Conservation (phyloP, 2,797 vertebrate genomes). For the Tangara arthus region DNA sequence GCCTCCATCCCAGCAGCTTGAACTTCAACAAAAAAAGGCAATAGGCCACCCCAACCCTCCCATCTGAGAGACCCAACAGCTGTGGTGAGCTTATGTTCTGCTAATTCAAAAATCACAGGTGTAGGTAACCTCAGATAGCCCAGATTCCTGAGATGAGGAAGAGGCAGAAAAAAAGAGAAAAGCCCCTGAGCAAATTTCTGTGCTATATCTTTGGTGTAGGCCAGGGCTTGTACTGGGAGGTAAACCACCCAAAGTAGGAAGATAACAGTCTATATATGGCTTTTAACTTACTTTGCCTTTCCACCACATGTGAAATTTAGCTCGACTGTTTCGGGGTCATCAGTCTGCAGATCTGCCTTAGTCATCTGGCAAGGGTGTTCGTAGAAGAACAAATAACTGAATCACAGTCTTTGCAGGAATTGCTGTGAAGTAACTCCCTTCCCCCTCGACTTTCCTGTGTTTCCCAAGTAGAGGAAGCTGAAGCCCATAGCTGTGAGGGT, state of each 20-base stretch:
- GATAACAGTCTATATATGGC: neutral
- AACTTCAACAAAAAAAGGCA: neutral
- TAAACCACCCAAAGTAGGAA: neutral
- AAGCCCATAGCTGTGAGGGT: fast-evolving
- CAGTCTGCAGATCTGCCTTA: slow-evolving; percentile 5
- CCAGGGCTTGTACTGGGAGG: neutral
- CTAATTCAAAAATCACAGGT: neutral
- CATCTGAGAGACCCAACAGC: neutral
- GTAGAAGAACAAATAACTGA: slow-evolving; percentile 12
- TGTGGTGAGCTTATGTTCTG: neutral
- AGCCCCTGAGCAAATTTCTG: neutral
- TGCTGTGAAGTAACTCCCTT: neutral
- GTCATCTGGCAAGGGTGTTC: neutral
- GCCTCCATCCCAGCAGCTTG: neutral
- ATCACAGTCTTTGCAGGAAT: neutral
- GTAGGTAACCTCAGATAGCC: neutral
- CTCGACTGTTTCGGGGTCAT: neutral
- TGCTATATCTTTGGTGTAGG: neutral
- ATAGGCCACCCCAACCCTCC: fast-evolving
- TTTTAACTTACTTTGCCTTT: neutral
- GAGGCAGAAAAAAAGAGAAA: neutral
- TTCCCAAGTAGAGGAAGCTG: neutral
- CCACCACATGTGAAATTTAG: neutral
- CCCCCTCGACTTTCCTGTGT: neutral
- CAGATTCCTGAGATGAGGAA: neutral